Base-by-base conservation (phyloP, 1,140 invertebrate genomes). In the Medauroidea extradentata region DNA sequence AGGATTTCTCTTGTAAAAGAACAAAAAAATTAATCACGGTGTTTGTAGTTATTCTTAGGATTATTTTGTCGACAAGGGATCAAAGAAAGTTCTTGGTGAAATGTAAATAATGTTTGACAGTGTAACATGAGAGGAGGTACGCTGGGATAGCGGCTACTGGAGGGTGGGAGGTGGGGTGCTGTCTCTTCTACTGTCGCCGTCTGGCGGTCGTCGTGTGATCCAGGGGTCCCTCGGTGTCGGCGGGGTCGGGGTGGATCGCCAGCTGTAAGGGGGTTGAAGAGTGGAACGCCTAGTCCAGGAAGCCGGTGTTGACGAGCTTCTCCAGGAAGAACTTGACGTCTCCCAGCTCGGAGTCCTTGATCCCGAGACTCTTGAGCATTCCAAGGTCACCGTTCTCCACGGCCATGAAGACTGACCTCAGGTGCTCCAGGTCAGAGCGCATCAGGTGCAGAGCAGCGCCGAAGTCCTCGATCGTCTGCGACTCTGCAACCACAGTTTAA, bases 251-350 rank as follows among this genome's bases (percentile, higher is more conserved):
- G 8, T 13, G 8, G 14, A 34, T 13, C 25, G 3, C 25, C 19
- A n/a, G n/a, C n/a, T n/a, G n/a, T n/a, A n/a, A n/a, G 27, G 27
- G 38, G 50, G 13, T n/a, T 4, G 11, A 7, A 1, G 49, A 16
- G n/a, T 14, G 2, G 23, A 38, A 19, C 7, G 50, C 43, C 92
- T 88, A 96, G 80, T 96, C 93, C 69, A 97, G 86, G 79, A 98
- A 97, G 61, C 94, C 94, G 59, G 94, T 98, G 75, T 95, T 94
- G 43, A 96, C 91, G 62, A 98, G 83, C 78, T 96, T 96, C 78
- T 97, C 94, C 59, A 96, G 82, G 81, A 98, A 97, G 80, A 97
- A 97, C 72, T 96, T 95, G 23, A 97, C 93, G 71, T 97, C 94
- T n/a, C 93, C 93, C 25, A 96, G 80, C 73, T 98, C 94, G 0